Percentiles rank a stretch among this genome's conserved stretches.
These are phyloP conservation scores for Bujurquina vittata DNA, from an alignment of 2,113 vertebrate genomes.

Conservation along the genomic window DNA sequence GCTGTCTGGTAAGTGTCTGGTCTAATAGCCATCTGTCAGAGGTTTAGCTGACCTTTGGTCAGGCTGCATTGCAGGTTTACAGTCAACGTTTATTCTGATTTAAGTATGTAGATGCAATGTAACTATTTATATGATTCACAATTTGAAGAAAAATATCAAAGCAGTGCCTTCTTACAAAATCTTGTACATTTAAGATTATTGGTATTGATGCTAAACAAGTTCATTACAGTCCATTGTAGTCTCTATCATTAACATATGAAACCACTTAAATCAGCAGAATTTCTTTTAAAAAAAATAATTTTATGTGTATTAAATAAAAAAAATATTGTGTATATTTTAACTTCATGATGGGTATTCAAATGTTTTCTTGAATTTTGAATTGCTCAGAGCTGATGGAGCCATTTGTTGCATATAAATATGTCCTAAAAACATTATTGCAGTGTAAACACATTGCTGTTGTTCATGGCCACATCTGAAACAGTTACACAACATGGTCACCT, in stretches of 20 bases:
- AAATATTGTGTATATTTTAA: rapidly evolving
- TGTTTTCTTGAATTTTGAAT: rapidly evolving
- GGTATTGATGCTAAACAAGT: not conserved
- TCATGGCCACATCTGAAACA: not conserved
- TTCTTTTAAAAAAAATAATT: not conserved
- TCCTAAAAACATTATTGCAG: not conserved
- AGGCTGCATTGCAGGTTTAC: not conserved
- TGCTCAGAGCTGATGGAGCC: not conserved
- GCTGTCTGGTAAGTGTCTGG: not conserved
- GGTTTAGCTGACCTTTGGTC: conserved; percentile 11
- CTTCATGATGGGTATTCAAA: not conserved
- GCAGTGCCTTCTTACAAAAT: not conserved
- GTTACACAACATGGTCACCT: conserved; percentile 2
- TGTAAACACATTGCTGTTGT: not conserved
- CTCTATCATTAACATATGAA: not conserved
- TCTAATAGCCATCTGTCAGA: conserved; percentile 33
- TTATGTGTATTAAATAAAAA: not conserved
- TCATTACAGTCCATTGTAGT: not conserved
- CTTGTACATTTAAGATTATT: not conserved
- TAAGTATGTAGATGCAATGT: not conserved
- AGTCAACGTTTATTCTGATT: not conserved
- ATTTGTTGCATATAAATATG: not conserved
- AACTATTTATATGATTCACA: not conserved
- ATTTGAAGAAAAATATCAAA: not conserved
- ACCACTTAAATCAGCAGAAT: not conserved